Percentiles rank a stretch among this genome's conserved stretches.
phyloP scores from a whole-genome alignment of 2,888 invertebrate genomes.

The Coelopa pilipes region DNA sequence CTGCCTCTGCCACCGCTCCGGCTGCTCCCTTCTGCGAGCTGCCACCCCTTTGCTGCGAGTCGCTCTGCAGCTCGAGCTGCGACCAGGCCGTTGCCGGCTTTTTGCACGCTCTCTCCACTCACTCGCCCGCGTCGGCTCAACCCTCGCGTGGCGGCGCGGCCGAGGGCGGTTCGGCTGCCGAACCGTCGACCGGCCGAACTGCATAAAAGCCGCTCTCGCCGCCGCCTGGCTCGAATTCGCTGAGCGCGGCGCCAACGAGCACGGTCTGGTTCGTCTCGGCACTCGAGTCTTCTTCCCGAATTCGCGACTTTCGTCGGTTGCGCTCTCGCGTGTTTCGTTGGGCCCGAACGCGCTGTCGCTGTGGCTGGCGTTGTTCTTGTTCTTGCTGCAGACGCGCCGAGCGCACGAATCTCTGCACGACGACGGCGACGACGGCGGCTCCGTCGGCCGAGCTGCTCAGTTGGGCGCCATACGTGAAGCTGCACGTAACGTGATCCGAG shows the following conservation, averaged over 20 bases:
- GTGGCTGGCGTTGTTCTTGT: not conserved
- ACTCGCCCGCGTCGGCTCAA: too few relatives aligned
- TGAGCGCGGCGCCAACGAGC: not conserved
- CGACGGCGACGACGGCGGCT: not conserved
- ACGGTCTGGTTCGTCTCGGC: not conserved
- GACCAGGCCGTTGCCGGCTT: too few relatives aligned
- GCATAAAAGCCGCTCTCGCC: slow-evolving; percentile 12
- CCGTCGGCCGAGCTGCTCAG: slow-evolving; percentile 11
- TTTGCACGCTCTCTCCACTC: too few relatives aligned
- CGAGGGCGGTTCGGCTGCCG: too few relatives aligned
- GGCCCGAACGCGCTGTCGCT: not conserved
- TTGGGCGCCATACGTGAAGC: slow-evolving; percentile 33
- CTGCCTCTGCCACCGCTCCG: too few relatives aligned
- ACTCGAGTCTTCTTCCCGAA: not conserved
- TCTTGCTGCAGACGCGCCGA: slow-evolving; percentile 3
- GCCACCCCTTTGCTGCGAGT: too few relatives aligned
- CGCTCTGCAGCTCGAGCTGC: too few relatives aligned
- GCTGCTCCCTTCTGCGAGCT: too few relatives aligned
- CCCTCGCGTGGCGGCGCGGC: too few relatives aligned
- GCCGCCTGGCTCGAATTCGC: not conserved
- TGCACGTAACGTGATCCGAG: slow-evolving; percentile 28
- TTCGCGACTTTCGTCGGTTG: not conserved
- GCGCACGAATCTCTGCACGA: slow-evolving; percentile 1
- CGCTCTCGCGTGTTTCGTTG: not conserved
- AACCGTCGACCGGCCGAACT: too few relatives aligned